Percentiles rank a stretch among this genome's conserved stretches.
Evolutionary conservation across 2,888 invertebrate genomes (phyloP).

Genomic region (Drosophila pseudotalamancana): DNA sequence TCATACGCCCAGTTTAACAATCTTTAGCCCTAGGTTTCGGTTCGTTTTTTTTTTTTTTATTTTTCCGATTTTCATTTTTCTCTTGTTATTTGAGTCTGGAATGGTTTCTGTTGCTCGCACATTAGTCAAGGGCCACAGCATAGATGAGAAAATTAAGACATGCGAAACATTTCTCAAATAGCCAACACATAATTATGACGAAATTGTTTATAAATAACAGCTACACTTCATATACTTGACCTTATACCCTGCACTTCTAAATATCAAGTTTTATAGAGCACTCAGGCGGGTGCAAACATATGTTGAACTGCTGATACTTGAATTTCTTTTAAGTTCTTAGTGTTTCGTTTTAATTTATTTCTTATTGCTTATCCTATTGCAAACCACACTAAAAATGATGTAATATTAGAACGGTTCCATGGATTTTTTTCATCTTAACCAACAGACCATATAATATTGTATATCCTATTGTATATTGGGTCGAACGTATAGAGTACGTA

Average conservation of each 20-base stretch:
- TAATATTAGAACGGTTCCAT: no score
- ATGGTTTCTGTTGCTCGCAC: slow-evolving; percentile 27
- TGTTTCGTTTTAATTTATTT: no score
- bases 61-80: slow-evolving; percentile 38
- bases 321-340: no score
- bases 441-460: no score
- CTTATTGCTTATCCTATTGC: no score
- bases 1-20: slow-evolving; percentile 8
- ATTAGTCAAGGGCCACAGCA: slow-evolving; percentile 25
- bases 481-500: no score
- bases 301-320: slow-evolving; percentile 9
- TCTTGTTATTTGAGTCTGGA: slow-evolving; percentile 10
- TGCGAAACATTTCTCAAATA: slow-evolving; percentile 10
- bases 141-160: slow-evolving; percentile 1
- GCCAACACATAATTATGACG: slow-evolving; percentile 16
- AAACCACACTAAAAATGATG: no score
- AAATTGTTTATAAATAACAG: slow-evolving; percentile 16
- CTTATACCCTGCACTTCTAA: no score
- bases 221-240: not conserved
- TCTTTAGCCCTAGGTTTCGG: slow-evolving; percentile 17
- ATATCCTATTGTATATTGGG: no score
- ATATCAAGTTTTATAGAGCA: not conserved
- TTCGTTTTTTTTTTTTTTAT: slow-evolving; percentile 8
- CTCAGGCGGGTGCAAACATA: not conserved
- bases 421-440: no score